These are phyloP conservation scores for Anagrus nilaparvatae DNA, from an alignment of 1,140 invertebrate genomes.

Conservation along the genomic window DNA sequence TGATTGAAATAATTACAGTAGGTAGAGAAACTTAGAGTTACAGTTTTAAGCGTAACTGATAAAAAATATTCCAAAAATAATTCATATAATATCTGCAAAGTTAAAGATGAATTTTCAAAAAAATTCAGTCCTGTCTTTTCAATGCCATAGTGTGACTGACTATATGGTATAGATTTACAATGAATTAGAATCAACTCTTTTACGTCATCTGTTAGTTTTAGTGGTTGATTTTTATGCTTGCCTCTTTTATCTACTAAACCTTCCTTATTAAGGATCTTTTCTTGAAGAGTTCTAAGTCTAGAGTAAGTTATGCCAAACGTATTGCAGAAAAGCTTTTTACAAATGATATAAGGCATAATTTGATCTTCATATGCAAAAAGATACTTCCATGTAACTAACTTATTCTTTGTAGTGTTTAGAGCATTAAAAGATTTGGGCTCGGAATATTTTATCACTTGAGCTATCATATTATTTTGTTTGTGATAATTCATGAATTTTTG, in stretches of 20 bases:
- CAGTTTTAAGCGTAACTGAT: constrained; percentile 1
- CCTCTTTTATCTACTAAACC: constrained; percentile 2
- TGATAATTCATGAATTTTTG: no score
- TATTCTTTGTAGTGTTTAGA: no score
- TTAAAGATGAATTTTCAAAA: constrained; percentile 9
- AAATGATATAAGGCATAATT: no score
- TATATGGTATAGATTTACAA: constrained; percentile 11
- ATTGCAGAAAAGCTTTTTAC: no score
- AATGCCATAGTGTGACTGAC: constrained; percentile 9
- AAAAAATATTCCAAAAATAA: constrained; percentile 13
- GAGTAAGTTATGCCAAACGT: no score
- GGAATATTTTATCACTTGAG: no score
- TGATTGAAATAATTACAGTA: constrained; percentile 13
- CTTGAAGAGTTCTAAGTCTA: no score
- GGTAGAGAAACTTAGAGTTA: background rate
- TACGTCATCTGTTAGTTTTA: constrained; percentile 13
- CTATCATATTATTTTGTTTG: no score
- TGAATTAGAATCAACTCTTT: constrained; percentile 10
- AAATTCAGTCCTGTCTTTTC: constrained; percentile 10
- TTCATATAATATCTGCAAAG: background rate
- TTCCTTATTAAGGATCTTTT: no score
- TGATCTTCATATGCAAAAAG: no score
- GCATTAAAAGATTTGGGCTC: no score
- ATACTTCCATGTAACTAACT: no score
- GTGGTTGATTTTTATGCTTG: constrained; percentile 5